Conservation (phyloP, 37 sponge, comb jelly and placozoan genomes). For the Petrosia ficiformis region DNA sequence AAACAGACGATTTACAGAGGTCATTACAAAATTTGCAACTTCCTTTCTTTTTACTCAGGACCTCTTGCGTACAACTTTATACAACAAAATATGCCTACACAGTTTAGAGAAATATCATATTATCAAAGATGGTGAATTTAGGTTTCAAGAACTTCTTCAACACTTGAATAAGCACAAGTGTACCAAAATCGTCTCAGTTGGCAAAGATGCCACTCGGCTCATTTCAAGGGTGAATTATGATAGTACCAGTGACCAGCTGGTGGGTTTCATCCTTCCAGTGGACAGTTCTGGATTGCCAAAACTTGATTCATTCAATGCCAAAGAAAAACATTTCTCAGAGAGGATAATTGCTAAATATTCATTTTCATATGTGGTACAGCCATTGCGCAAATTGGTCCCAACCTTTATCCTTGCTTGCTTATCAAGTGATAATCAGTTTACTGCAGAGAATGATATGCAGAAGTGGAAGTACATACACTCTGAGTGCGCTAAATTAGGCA, state of each 20-base stretch:
- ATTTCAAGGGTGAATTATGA: constrained; percentile 26
- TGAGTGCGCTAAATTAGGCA: constrained; percentile 14
- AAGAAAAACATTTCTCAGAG: constrained; percentile 1
- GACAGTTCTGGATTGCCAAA: constrained; percentile 18
- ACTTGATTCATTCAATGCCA: constrained; percentile 18
- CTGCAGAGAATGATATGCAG: constrained; percentile 16
- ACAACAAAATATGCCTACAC: constrained; percentile 8
- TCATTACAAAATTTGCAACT: constrained; percentile 34
- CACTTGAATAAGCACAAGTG: constrained; percentile 7
- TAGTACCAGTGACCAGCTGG: constrained; percentile 13
- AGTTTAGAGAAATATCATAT: too few relatives aligned
- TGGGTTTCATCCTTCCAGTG: constrained; percentile 34
- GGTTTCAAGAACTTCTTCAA: constrained; percentile 19
- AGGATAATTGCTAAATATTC: constrained; percentile 22
- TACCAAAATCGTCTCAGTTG: constrained; percentile 3
- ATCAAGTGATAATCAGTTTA: constrained; percentile 28
- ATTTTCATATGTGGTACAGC: constrained; percentile 38
- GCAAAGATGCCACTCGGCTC: constrained; percentile 42
- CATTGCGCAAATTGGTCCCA: constrained; percentile 10
- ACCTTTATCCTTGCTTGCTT: constrained; percentile 27
- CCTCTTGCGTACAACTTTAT: constrained; percentile 30
- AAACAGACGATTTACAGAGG: constrained; percentile 6
- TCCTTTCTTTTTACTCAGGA: constrained; percentile 25
- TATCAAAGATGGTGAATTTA: constrained; percentile 21
- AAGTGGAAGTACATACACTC: constrained; percentile 11